A percentile compares a stretch with the other conserved stretches of the same genome.
Evolutionary conservation across 2,888 invertebrate genomes (phyloP).

Genomic region (Cryptocephalus moraei): DNA sequence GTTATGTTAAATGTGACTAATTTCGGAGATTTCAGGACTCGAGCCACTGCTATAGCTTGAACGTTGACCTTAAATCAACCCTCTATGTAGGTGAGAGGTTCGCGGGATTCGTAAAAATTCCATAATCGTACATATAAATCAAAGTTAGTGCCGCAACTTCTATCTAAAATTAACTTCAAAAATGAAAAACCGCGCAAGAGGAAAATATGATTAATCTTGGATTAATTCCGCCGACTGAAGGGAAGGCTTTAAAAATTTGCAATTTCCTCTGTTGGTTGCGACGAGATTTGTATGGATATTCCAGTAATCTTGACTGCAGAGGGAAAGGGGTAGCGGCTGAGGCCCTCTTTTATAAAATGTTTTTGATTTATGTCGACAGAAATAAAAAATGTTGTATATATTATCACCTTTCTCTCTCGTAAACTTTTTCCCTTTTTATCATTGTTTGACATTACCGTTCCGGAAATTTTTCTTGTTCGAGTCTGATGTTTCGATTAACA

Average conservation of each 20-base stretch:
- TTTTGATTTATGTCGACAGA: too few relatives aligned
- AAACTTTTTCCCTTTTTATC: too few relatives aligned
- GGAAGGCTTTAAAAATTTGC: constrained; percentile 11
- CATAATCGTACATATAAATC: neutral
- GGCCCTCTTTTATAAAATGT: too few relatives aligned
- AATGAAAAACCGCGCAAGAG: constrained; percentile 2
- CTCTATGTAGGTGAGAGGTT: neutral
- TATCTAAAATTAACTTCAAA: neutral
- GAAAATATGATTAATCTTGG: constrained; percentile 8
- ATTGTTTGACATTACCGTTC: too few relatives aligned
- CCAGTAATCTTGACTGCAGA: neutral
- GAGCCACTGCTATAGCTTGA: neutral
- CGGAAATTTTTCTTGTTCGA: too few relatives aligned
- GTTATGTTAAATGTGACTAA: neutral
- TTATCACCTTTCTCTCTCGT: too few relatives aligned
- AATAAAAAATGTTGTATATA: too few relatives aligned
- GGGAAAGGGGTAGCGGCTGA: too few relatives aligned
- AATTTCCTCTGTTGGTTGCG: constrained; percentile 8
- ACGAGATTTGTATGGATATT: constrained; percentile 8
- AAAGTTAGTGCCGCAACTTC: too few relatives aligned
- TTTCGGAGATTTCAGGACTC: neutral
- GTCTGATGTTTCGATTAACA: too few relatives aligned
- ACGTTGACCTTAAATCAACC: neutral
- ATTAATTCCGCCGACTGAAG: constrained; percentile 8
- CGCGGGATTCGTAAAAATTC: neutral